These are phyloP conservation scores for Minunthozetes semirufus DNA, from an alignment of 2,888 invertebrate genomes.

Conservation along the genomic window DNA sequence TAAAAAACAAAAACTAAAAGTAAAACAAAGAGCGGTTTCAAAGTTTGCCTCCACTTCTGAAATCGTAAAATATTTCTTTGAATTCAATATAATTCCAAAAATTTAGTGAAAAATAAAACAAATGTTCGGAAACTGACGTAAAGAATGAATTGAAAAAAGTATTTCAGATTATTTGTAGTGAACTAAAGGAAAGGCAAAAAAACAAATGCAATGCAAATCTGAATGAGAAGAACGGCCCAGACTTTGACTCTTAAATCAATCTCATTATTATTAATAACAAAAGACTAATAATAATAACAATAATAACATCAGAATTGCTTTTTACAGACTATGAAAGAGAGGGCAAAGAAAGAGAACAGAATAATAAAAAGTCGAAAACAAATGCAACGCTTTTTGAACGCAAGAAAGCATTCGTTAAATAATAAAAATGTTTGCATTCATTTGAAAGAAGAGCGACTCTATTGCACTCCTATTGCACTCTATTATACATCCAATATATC, in stretches of 20 bases:
- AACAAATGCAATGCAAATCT: not conserved
- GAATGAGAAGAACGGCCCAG: not conserved
- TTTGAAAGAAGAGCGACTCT: too few relatives aligned
- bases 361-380: not conserved
- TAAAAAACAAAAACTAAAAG: not conserved
- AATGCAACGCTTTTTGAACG: not conserved
- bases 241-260: not conserved
- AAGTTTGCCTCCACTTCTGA: not conserved
- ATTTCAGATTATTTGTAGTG: not conserved
- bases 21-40: not conserved
- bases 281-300: not conserved
- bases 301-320: not conserved
- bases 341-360: not conserved
- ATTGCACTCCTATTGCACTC: not conserved
- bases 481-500: constrained; percentile 26
- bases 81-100: too few relatives aligned
- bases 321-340: not conserved
- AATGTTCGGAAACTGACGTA: too few relatives aligned
- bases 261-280: not conserved
- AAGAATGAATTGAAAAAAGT: too few relatives aligned
- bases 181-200: not conserved
- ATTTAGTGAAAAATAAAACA: too few relatives aligned
- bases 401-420: constrained; percentile 26
- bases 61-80: not conserved
- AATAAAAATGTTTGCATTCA: not conserved